phyloP scores from a whole-genome alignment of 2,888 invertebrate genomes.

The Rhingia campestris region DNA sequence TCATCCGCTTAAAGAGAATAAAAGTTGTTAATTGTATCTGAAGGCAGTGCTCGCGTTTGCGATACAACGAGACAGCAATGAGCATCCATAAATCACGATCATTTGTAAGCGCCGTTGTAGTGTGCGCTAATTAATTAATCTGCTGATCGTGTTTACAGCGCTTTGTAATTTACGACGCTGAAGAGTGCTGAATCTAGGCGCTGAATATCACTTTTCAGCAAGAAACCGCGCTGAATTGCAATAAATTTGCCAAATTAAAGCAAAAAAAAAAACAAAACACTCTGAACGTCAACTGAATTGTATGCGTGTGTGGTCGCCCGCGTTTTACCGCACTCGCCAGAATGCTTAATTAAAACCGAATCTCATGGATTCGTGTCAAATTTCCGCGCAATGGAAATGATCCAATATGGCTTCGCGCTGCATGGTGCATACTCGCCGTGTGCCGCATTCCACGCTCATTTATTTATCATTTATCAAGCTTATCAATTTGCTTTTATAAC shows the following conservation, averaged over 20 bases:
- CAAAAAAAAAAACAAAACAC: conserved; percentile 1
- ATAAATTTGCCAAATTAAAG: conserved; percentile 22
- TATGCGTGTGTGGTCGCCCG: conserved; percentile 31
- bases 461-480: conserved; percentile 72
- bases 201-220: conserved; percentile 32
- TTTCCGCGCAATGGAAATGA: conserved; percentile 48
- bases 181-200: conserved; percentile 23
- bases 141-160: conserved; percentile 18
- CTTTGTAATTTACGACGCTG: conserved; percentile 40
- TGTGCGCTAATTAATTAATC: conserved; percentile 39
- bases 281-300: not conserved
- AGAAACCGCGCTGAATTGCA: conserved; percentile 22
- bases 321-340: conserved; percentile 1
- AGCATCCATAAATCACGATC: conserved; percentile 59
- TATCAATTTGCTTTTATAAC: conserved; percentile 69
- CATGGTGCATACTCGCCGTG: not conserved
- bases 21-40: conserved; percentile 63
- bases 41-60: conserved; percentile 7
- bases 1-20: conserved; percentile 18
- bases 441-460: conserved; percentile 63
- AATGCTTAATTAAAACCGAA: conserved; percentile 53
- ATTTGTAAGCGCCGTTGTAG: conserved; percentile 39
- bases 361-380: conserved; percentile 49
- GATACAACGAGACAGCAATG: conserved; percentile 15
- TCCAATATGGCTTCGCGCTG: conserved; percentile 47